Base-by-base conservation (phyloP, 2,113 vertebrate genomes). In the Beaufortia kweichowensis region DNA sequence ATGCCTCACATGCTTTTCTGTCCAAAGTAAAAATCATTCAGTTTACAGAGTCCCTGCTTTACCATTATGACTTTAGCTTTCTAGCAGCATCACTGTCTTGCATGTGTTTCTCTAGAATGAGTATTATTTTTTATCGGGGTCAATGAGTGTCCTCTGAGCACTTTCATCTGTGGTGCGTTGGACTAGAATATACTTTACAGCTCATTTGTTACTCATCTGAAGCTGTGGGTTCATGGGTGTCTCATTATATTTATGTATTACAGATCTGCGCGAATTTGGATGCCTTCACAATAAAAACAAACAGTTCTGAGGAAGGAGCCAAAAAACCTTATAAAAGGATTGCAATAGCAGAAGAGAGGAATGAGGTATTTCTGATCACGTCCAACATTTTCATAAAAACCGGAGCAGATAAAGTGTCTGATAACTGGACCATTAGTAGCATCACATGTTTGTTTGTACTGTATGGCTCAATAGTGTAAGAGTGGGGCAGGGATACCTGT, bases 221-320 rank as follows among this genome's bases (percentile, higher is more conserved):
- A 65, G 21, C 63, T 61, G 24, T 39, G 68, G 21, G 21, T 81
- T 67, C 6, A 33, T 21, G 28, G 24, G 72, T 17, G 64, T 76
- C 14, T 84, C 12, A 50, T 79, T 63, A 68, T 23, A 14, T 81
- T 24, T 76, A 61, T 83, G 28, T 26, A 79, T 67, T 84, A 10
- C 82, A 99, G 97, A 96, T 99, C 76, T 99, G 96, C 85, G 95
- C 96, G 74, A 96, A 95, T 87, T 90, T 98, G 79, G 97, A 99
- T 79, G 95, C 96, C n/a, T 84, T 59, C 79, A 91, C 86, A 79
- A 96, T 99, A 82, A 95, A 94, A 94, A 98, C 95, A 4, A 87
- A 90, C 4, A 85, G 88, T 11, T 72, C 93, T 4, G 87, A 86
- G 48, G 62, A 88, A 2, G 90, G 90, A 69, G 91, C 91, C 80